A percentile compares a stretch with the other conserved stretches of the same genome.
These are phyloP conservation scores for Buceros bicornis DNA, from an alignment of 2,797 vertebrate species.

Conservation along the genomic window DNA sequence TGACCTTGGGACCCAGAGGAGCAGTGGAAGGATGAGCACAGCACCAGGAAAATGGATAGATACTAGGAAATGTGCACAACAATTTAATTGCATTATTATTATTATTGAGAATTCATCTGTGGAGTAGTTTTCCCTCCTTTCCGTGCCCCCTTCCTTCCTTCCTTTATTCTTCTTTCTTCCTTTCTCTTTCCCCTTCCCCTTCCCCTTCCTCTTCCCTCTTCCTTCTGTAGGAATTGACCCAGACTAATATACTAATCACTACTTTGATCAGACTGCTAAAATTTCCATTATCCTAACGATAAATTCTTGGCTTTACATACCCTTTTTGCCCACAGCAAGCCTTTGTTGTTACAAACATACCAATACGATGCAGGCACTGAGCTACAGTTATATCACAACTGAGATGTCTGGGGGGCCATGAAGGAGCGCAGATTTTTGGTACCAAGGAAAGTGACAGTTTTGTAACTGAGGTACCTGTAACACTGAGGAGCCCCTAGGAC, in stretches of 20 bases:
- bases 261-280: background rate
- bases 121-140: background rate
- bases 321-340: background rate
- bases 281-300: background rate
- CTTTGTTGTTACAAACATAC: background rate
- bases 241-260: background rate
- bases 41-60: background rate
- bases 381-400: background rate
- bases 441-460: background rate
- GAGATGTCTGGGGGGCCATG: background rate
- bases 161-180: background rate
- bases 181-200: accelerated
- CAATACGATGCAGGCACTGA: background rate
- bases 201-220: accelerated
- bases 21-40: background rate
- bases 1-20: background rate
- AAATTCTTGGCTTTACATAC: background rate
- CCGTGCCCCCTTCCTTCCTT: background rate
- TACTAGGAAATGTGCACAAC: background rate
- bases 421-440: background rate
- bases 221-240: background rate
- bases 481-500: background rate
- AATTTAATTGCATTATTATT: background rate
- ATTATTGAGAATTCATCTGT: background rate
- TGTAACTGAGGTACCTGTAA: background rate